Evolutionary conservation across 2,797 vertebrate species (phyloP), one percentile per base, ranked within the genome.

Genomic region (Percopsis omiscomaycus): DNA sequence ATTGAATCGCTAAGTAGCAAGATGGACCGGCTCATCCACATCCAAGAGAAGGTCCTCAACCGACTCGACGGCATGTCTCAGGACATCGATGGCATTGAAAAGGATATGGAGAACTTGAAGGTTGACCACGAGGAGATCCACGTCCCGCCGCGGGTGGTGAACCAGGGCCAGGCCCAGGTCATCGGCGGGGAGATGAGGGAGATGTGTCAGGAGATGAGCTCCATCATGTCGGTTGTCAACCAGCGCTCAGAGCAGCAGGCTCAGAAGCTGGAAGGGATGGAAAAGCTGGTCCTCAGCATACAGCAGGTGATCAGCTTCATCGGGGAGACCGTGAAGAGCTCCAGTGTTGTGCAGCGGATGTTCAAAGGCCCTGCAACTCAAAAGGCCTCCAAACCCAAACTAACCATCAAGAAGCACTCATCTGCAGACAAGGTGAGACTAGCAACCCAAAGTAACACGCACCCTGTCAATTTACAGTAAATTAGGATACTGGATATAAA

Each of bases 251-350:
- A 96, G 68, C 89, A 90, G 74, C 95, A 96, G 84, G 90, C 93
- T 61, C 90, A 91, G 83, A 95, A 94, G 78, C 81, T 97, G 22
- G 94, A 96, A 49, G 94, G 94, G 66, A 90, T 96, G 86, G 95
- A 96, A 64, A 92, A 91, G 65, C 84, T 93, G 74, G 90, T 97
- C 68, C 89, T 92, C 61, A 91, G 92, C 78, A 91, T 96, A 75
- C 95, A 97, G 81, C 92, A 95, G 79, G 89, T 93, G 55, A 88
- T 96, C 83, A 83, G 90, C 86, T 95, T 93, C 82, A 90, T 97
- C 2, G 86, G 90, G 60, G 93, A 95, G 78, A 93, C 88, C 1
- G 90, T 95, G 71, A 96, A 94, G 86, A 88, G 83, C 22, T 93
- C 93, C 27, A 78, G 82, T 68, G 82, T 94, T 52, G 92, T 88